Conservation (phyloP, 2,113 vertebrate genomes). For the Tympanuchus pallidicinctus region DNA sequence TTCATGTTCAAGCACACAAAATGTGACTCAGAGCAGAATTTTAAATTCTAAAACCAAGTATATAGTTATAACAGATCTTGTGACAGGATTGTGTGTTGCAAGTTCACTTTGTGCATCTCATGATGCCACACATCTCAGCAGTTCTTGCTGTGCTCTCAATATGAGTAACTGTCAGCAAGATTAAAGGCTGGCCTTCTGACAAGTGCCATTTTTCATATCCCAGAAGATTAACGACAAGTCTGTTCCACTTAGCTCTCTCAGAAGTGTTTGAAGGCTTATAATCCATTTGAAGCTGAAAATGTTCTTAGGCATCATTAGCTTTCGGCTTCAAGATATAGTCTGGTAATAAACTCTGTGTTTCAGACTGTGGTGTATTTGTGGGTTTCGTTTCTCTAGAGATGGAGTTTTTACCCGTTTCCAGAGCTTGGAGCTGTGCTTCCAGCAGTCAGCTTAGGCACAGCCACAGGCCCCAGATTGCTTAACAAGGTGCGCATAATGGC, state of each 20-base stretch:
- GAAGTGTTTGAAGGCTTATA: not conserved
- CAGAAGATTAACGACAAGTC: not conserved
- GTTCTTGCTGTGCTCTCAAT: not conserved
- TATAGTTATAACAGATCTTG: not conserved
- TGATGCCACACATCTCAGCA: not conserved
- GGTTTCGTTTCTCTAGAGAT: not conserved
- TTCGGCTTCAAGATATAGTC: not conserved
- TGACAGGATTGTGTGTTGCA: not conserved
- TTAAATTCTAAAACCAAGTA: not conserved
- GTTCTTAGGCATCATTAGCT: not conserved
- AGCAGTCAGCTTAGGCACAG: not conserved
- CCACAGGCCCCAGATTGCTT: not conserved
- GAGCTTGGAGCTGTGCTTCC: not conserved
- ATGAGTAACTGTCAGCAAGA: not conserved
- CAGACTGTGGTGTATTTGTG: not conserved
- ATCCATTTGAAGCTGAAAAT: not conserved
- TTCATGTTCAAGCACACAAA: not conserved
- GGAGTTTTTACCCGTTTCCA: not conserved
- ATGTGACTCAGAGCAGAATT: not conserved
- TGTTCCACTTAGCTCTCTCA: not conserved
- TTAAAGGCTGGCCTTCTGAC: not conserved
- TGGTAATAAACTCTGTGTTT: not conserved
- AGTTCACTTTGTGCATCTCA: not conserved
- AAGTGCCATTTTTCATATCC: not conserved
- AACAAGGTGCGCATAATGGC: not conserved